Evolutionary conservation across 2,113 vertebrate species (phyloP).

Genomic region (Chloropsis hardwickii): DNA sequence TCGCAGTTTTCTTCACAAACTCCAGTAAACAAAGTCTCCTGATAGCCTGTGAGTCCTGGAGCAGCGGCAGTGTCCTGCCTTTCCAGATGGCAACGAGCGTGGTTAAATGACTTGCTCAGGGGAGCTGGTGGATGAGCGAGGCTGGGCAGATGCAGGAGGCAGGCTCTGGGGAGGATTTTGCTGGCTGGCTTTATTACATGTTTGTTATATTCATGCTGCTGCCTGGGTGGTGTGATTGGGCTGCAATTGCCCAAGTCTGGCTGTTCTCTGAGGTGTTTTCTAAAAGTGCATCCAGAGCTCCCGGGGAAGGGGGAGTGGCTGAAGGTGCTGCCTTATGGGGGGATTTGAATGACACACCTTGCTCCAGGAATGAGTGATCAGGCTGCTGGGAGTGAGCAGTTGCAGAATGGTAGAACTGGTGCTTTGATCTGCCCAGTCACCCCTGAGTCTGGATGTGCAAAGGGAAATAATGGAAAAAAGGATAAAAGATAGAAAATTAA

Average conservation of each 20-base stretch:
- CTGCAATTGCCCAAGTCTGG: rapidly evolving
- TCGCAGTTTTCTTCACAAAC: constrained; percentile 29
- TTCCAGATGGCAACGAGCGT: not conserved
- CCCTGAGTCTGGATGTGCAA: not conserved
- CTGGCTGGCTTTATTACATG: not conserved
- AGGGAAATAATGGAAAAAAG: not conserved
- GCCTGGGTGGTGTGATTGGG: not conserved
- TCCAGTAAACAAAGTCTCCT: not conserved
- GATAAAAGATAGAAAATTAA: not conserved
- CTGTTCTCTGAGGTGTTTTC: not conserved
- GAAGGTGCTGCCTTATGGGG: rapidly evolving
- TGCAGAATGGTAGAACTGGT: not conserved
- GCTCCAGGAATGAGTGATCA: not conserved
- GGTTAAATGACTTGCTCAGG: not conserved
- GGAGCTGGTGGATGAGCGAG: not conserved
- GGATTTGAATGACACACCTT: not conserved
- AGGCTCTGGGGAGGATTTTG: not conserved
- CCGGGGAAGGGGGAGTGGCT: not conserved
- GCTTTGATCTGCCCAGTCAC: not conserved
- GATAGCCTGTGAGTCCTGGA: not conserved
- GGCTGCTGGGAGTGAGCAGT: not conserved
- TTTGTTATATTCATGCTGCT: not conserved
- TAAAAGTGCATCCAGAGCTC: not conserved
- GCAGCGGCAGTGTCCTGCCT: not conserved
- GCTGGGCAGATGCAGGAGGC: constrained; percentile 26